Conservation (phyloP, 2,888 invertebrate genomes). For the Tenodera sinensis region DNA sequence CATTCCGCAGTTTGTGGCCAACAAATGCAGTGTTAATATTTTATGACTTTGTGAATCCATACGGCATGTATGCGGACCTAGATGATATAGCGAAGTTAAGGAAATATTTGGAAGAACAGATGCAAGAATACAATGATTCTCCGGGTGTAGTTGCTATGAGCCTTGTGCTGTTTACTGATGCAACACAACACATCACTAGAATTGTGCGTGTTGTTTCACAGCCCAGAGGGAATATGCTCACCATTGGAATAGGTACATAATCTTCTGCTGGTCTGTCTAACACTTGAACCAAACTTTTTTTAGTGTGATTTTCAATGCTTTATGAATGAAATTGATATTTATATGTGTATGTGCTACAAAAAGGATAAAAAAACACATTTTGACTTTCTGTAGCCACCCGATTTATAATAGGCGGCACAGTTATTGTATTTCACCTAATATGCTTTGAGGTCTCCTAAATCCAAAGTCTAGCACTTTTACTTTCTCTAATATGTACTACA, state of each 20-base stretch:
- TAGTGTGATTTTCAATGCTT: too few species aligned
- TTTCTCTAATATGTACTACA: too few species aligned
- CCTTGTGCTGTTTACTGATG: slow-evolving; percentile 80
- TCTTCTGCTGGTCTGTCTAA: too few species aligned
- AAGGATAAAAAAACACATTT: too few species aligned
- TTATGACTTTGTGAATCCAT: slow-evolving; percentile 77
- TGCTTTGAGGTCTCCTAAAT: too few species aligned
- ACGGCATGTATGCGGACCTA: slow-evolving; percentile 77
- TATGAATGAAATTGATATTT: too few species aligned
- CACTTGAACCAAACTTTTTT: too few species aligned
- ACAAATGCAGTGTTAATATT: slow-evolving; percentile 66
- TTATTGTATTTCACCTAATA: too few species aligned
- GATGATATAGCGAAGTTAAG: slow-evolving; percentile 57
- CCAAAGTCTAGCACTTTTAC: too few species aligned
- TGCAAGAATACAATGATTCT: slow-evolving; percentile 76
- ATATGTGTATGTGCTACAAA: too few species aligned
- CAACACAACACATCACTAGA: slow-evolving; percentile 79
- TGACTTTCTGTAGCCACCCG: too few species aligned
- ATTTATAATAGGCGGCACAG: too few species aligned
- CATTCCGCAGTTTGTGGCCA: slow-evolving; percentile 74
- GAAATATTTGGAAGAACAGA: slow-evolving; percentile 53
- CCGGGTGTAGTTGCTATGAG: slow-evolving; percentile 77
- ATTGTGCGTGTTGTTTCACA: slow-evolving; percentile 79
- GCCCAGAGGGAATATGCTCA: slow-evolving; percentile 76
- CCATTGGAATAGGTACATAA: slow-evolving; percentile 70